Evolutionary conservation across 2,113 vertebrate species (phyloP).

Genomic region (Tapirus terrestris): DNA sequence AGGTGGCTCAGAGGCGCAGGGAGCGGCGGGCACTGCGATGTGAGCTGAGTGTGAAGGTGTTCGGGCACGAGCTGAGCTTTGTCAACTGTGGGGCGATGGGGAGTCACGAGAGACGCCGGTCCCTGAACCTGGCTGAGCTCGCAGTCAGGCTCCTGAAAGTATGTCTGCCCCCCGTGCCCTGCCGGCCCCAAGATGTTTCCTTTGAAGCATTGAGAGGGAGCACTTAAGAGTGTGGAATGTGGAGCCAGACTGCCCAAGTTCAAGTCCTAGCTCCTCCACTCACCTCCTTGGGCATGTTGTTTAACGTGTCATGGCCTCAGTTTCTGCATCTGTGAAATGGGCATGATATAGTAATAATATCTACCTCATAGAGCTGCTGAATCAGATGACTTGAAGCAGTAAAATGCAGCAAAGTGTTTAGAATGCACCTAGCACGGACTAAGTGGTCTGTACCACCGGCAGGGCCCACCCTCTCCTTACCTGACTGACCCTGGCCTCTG

Average conservation of each 20-base stretch:
- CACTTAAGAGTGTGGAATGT: background rate
- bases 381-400: background rate
- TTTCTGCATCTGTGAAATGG: background rate
- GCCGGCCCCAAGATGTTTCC: background rate
- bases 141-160: slow-evolving; percentile 92
- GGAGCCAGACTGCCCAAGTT: background rate
- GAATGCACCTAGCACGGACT: accelerated
- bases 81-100: slow-evolving; percentile 87
- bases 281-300: background rate
- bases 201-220: background rate
- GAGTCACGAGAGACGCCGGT: slow-evolving; percentile 83
- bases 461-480: too few relatives aligned
- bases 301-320: background rate
- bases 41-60: slow-evolving; percentile 89
- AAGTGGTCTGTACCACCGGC: accelerated
- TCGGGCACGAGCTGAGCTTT: slow-evolving; percentile 90
- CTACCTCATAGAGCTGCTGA: background rate
- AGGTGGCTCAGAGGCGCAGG: slow-evolving; percentile 84
- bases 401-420: background rate
- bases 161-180: background rate
- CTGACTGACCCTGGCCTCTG: background rate
- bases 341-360: too few relatives aligned
- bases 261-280: background rate
- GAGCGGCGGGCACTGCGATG: slow-evolving; percentile 81
- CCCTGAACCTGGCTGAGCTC: slow-evolving; percentile 88